Evolutionary conservation across 2,113 vertebrate genomes (phyloP).

Genomic region (Halichoeres trimaculatus): DNA sequence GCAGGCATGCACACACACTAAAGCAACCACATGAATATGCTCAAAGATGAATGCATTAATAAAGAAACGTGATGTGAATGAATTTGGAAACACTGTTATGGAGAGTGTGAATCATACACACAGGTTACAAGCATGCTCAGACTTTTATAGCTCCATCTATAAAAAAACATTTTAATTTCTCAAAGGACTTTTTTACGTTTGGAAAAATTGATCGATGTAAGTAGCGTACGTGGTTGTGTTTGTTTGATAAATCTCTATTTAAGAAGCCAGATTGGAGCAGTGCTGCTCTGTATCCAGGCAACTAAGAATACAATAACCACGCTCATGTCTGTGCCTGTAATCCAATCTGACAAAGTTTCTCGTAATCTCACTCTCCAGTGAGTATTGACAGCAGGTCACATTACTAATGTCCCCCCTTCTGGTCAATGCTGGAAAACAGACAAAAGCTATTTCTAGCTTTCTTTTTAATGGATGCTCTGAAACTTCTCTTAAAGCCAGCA

Average conservation of each 20-base stretch:
- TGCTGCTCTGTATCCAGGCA: conserved; percentile 61
- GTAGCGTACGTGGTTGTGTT: neutral
- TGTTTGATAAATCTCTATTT: conserved; percentile 41
- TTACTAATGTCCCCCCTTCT: conserved; percentile 20
- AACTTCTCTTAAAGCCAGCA: conserved; percentile 5
- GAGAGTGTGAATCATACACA: neutral
- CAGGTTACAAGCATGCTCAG: neutral
- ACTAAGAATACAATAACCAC: conserved; percentile 63
- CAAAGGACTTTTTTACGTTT: conserved; percentile 27
- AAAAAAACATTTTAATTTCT: conserved; percentile 41
- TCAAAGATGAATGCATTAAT: neutral
- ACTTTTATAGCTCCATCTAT: conserved; percentile 15
- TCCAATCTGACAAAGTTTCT: conserved; percentile 33
- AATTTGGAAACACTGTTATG: neutral
- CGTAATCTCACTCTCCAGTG: conserved; percentile 37
- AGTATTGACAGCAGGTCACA: conserved; percentile 34
- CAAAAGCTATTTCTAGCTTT: conserved; percentile 4
- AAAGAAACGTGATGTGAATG: neutral
- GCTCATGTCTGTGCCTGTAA: conserved; percentile 18
- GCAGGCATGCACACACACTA: conserved; percentile 20
- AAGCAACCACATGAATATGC: conserved; percentile 8
- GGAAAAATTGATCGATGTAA: conserved; percentile 35
- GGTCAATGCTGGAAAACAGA: conserved; percentile 21
- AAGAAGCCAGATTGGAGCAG: conserved; percentile 45
- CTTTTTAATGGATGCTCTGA: conserved; percentile 4